Percentiles rank a stretch among this genome's conserved stretches.
Evolutionary conservation across 2,797 vertebrate genomes (phyloP).

Genomic region (Leuciscus waleckii): DNA sequence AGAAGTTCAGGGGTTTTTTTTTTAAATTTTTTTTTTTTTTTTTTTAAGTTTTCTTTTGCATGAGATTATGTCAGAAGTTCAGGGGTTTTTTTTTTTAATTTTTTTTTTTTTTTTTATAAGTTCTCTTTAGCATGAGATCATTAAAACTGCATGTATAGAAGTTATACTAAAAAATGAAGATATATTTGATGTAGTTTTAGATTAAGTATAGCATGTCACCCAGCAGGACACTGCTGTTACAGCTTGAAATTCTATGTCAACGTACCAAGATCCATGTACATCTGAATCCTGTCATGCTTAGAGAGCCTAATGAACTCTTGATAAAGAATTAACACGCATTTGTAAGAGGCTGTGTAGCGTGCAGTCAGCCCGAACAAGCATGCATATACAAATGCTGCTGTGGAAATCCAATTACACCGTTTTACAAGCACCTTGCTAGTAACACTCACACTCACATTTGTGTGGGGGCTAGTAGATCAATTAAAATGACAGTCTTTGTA

Average conservation of each 20-base stretch:
- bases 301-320: background rate
- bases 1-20: background rate
- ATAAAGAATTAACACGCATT: constrained; percentile 8
- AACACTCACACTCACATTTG: background rate
- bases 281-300: background rate
- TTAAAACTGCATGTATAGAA: background rate
- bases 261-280: background rate
- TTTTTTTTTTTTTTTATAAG: background rate
- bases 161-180: background rate
- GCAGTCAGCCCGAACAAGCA: constrained; percentile 7
- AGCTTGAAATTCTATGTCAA: background rate
- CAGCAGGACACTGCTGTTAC: background rate
- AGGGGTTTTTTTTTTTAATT: too few relatives aligned
- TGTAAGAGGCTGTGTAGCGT: background rate
- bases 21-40: too few relatives aligned
- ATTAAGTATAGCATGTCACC: background rate
- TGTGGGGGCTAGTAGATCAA: background rate
- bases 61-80: background rate
- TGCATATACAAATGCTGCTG: constrained; percentile 22
- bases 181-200: background rate
- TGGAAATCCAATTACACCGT: constrained; percentile 31
- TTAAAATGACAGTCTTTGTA: background rate
- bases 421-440: constrained; percentile 16
- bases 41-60: background rate
- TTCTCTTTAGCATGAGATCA: background rate